These are phyloP conservation scores for Pseudoips prasinana DNA, from an alignment of 2,888 invertebrate species.

Conservation along the genomic window DNA sequence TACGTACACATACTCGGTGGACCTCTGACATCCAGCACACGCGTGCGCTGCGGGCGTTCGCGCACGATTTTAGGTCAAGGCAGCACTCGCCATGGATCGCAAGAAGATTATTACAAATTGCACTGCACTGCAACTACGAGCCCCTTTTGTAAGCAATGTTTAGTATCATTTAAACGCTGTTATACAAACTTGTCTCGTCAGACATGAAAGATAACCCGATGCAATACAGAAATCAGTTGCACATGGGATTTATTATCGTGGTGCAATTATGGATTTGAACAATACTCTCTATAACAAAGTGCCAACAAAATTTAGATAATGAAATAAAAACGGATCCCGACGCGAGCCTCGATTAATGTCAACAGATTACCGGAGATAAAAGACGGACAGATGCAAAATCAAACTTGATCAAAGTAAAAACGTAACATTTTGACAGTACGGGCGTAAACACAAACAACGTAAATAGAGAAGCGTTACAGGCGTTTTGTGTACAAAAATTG, in stretches of 20 bases:
- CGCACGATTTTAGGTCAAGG: conserved; percentile 76
- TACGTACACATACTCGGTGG: conserved; percentile 33
- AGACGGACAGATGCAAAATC: not conserved
- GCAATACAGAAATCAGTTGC: conserved; percentile 23
- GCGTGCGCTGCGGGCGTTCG: conserved; percentile 41
- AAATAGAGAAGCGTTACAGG: no score
- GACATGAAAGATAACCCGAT: conserved; percentile 22
- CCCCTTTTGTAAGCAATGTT: conserved; percentile 30
- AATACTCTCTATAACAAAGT: no score
- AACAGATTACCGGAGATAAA: not conserved
- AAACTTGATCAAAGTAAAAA: no score
- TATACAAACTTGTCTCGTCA: conserved; percentile 25
- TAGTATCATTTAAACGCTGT: conserved; percentile 26
- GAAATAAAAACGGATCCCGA: no score
- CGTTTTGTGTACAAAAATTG: no score
- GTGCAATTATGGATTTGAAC: conserved; percentile 8
- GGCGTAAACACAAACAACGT: no score
- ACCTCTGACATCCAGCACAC: conserved; percentile 53
- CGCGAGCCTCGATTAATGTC: no score
- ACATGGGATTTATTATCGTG: conserved; percentile 14
- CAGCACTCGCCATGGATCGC: conserved; percentile 59
- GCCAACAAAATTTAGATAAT: no score
- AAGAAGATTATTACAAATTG: conserved; percentile 62
- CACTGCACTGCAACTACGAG: conserved; percentile 34
- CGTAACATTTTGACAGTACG: no score